phyloP scores from a whole-genome alignment of 1,140 invertebrate species.

The Panagrolaimus sp. region DNA sequence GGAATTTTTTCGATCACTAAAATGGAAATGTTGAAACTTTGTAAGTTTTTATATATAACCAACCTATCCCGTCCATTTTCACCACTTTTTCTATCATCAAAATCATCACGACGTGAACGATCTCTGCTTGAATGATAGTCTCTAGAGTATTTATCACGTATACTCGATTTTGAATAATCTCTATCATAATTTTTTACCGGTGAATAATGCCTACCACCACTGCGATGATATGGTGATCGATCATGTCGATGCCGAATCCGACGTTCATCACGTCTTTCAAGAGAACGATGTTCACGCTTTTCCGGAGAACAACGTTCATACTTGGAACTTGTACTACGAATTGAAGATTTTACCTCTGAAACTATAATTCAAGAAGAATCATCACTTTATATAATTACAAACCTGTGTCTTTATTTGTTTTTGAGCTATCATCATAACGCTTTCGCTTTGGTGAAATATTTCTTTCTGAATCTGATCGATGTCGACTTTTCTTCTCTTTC shows the following conservation, averaged over 20 bases:
- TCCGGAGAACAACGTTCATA: background rate
- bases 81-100: background rate
- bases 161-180: background rate
- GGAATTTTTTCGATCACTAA: background rate
- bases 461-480: background rate
- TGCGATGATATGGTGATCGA: background rate
- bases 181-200: background rate
- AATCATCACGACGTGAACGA: background rate
- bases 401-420: background rate
- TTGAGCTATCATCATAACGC: background rate
- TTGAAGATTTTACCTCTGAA: background rate
- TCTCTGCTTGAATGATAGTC: background rate
- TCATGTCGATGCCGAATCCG: background rate
- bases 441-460: background rate
- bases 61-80: background rate
- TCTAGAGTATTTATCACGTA: constrained; percentile 11
- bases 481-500: constrained; percentile 17
- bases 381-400: background rate
- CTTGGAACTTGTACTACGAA: background rate
- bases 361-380: background rate
- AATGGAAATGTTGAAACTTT: too few relatives aligned
- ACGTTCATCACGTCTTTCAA: background rate
- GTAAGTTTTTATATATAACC: too few relatives aligned
- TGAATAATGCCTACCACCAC: background rate
- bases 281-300: background rate